Evolutionary conservation across 2,113 vertebrate species (phyloP).

Genomic region (Maccullochella peelii): DNA sequence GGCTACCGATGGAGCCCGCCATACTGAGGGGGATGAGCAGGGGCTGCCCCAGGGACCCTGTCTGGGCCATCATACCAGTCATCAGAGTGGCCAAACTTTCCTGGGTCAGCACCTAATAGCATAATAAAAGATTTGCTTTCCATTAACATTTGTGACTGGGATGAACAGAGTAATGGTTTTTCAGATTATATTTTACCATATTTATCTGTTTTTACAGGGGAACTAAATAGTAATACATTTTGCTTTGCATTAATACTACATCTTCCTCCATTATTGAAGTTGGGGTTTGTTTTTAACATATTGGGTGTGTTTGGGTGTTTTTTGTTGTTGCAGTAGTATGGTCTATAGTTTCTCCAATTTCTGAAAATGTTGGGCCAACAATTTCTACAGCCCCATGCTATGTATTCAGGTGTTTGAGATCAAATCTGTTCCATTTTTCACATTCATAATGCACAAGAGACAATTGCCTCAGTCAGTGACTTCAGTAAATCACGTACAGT

Average conservation of each 20-base stretch:
- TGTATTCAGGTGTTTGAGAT: slow-evolving; percentile 20
- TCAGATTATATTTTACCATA: background rate
- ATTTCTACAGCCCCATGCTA: slow-evolving; percentile 8
- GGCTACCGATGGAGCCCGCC: slow-evolving; percentile 93
- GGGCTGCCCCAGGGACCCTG: slow-evolving; percentile 94
- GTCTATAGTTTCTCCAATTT: background rate
- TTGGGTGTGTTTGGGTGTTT: background rate
- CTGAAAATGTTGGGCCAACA: slow-evolving; percentile 1
- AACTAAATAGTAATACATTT: background rate
- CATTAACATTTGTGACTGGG: background rate
- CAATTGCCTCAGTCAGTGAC: background rate
- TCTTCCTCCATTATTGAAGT: background rate
- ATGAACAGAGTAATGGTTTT: background rate
- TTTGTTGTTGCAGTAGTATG: background rate
- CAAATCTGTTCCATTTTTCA: slow-evolving; percentile 19
- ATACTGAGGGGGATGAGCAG: slow-evolving; percentile 97
- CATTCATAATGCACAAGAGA: background rate
- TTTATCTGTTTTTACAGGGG: background rate
- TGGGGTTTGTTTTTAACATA: background rate
- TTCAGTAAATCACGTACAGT: slow-evolving; percentile 21
- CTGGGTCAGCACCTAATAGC: slow-evolving; percentile 94
- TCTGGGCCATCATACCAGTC: slow-evolving; percentile 97
- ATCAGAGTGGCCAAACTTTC: slow-evolving; percentile 96
- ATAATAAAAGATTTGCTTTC: background rate
- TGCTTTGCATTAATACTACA: background rate